Percentiles rank a stretch among this genome's conserved stretches.
Evolutionary conservation across 2,113 vertebrate genomes (phyloP).

Genomic region (Apaloderma vittatum): DNA sequence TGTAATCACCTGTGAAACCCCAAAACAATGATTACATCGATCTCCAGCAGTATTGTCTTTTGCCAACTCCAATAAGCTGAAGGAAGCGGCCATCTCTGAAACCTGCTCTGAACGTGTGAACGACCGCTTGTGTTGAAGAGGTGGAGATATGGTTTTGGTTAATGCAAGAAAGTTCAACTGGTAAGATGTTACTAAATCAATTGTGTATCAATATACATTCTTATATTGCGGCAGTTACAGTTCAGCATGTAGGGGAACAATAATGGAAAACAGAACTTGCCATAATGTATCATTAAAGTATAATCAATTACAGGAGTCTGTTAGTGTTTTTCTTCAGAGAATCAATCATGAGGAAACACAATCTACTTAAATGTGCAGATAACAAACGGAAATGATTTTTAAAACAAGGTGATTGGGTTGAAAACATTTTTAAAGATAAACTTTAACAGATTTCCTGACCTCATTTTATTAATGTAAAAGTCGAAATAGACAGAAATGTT

Average conservation of each 20-base stretch:
- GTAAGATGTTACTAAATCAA: background rate
- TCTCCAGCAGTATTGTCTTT: background rate
- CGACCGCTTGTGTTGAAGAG: accelerated
- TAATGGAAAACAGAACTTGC: constrained; percentile 57
- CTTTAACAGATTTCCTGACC: constrained; percentile 53
- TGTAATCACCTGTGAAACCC: background rate
- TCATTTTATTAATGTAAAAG: constrained; percentile 55
- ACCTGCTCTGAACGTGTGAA: background rate
- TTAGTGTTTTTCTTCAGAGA: constrained; percentile 59
- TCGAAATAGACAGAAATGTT: constrained; percentile 28
- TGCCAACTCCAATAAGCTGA: background rate
- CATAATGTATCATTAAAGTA: constrained; percentile 34
- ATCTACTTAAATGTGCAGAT: constrained; percentile 19
- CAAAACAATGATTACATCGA: accelerated
- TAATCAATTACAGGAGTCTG: constrained; percentile 45
- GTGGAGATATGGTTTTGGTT: background rate
- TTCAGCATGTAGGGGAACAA: background rate
- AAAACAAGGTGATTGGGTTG: constrained; percentile 53
- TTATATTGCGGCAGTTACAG: background rate
- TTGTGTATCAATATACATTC: background rate
- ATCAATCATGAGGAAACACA: constrained; percentile 1
- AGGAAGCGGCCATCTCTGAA: background rate
- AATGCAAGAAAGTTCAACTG: background rate
- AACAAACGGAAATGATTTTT: constrained; percentile 66
- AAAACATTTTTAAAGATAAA: constrained; percentile 61